Conservation (phyloP, 1,140 invertebrate genomes). For the Formica exsecta region DNA sequence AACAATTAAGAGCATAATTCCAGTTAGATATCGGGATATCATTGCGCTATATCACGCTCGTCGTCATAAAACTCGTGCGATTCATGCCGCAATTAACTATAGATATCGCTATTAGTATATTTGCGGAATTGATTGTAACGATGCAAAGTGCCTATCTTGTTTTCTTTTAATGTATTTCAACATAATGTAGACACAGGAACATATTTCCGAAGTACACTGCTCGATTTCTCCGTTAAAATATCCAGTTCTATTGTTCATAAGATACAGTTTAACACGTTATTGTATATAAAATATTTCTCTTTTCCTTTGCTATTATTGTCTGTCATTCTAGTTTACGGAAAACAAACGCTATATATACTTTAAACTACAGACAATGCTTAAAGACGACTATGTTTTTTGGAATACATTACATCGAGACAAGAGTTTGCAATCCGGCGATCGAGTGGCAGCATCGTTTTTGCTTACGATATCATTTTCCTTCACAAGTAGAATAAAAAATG, state of each 20-base stretch:
- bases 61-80: constrained; percentile 9
- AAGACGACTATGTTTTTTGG: constrained; percentile 15
- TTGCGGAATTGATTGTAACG: not conserved
- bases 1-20: constrained; percentile 41
- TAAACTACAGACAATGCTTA: constrained; percentile 21
- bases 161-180: constrained; percentile 1
- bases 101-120: constrained; percentile 9
- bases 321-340: constrained; percentile 22
- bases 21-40: constrained; percentile 23
- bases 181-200: constrained; percentile 22
- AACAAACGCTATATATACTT: constrained; percentile 3
- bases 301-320: constrained; percentile 47
- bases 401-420: constrained; percentile 18
- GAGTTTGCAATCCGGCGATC: constrained; percentile 23
- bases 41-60: not conserved
- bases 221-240: not conserved
- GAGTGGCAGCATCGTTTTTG: constrained; percentile 39
- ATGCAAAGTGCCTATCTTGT: not conserved
- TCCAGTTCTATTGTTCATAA: constrained; percentile 18
- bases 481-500: constrained; percentile 22
- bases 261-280: constrained; percentile 19
- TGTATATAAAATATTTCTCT: constrained; percentile 53
- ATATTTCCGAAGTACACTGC: constrained; percentile 35
- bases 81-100: constrained; percentile 33
- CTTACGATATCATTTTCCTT: not conserved